Evolutionary conservation across 2,113 vertebrate species (phyloP).

Genomic region (Hippocampus guttulatus): DNA sequence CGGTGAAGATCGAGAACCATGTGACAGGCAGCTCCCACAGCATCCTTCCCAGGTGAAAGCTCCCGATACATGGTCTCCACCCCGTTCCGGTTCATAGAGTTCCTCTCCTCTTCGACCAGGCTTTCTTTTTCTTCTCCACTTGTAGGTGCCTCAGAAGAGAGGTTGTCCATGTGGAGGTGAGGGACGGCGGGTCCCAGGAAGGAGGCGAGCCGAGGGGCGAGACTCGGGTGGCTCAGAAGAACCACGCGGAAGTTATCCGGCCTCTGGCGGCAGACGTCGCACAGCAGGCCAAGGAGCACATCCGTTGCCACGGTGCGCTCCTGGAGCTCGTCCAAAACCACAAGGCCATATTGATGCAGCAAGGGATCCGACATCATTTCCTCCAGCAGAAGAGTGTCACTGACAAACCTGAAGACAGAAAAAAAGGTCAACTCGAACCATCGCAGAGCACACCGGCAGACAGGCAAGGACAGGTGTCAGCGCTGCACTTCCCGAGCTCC

Average conservation of each 20-base stretch:
- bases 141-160: conserved; percentile 20
- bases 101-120: conserved; percentile 4
- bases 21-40: conserved; percentile 71
- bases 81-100: background rate
- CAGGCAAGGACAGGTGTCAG: no score
- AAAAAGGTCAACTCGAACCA: background rate
- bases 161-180: conserved; percentile 59
- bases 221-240: conserved; percentile 69
- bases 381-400: conserved; percentile 84
- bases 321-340: conserved; percentile 89
- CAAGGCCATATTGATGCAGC: conserved; percentile 79
- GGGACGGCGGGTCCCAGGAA: conserved; percentile 68
- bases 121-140: conserved; percentile 1
- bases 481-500: no score
- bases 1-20: conserved; percentile 85
- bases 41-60: conserved; percentile 61
- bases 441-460: background rate
- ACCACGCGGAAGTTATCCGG: conserved; percentile 82
- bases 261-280: conserved; percentile 78
- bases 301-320: conserved; percentile 87
- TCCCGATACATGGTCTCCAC: conserved; percentile 74
- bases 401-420: conserved; percentile 78
- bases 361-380: conserved; percentile 89
- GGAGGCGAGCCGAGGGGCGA: conserved; percentile 72
- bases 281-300: conserved; percentile 84